These are phyloP conservation scores for Drosophila neonasuta DNA, from an alignment of 2,888 invertebrate species.

Conservation along the genomic window DNA sequence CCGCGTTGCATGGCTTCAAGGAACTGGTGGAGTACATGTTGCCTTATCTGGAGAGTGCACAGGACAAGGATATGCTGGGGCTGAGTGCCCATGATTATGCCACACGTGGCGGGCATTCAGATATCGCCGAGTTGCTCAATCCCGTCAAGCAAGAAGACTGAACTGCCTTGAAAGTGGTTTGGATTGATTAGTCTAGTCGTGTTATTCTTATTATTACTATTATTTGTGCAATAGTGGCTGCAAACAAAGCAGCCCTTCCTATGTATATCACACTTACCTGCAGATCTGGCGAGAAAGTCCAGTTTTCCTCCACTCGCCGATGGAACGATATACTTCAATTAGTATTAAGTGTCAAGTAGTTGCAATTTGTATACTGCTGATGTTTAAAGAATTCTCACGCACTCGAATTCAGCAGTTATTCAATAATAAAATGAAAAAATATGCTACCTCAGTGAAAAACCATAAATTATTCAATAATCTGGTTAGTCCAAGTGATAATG, in stretches of 20 bases:
- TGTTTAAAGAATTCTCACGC: conserved; percentile 29
- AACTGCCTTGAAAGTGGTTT: not conserved
- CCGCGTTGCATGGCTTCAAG: conserved; percentile 84
- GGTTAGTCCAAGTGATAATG: not conserved
- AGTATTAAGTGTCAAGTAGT: conserved; percentile 2
- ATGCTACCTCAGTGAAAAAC: not conserved
- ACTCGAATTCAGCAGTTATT: conserved; percentile 19
- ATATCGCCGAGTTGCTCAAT: conserved; percentile 26
- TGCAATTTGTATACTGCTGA: conserved; percentile 6
- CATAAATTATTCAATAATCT: not conserved
- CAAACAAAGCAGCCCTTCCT: not conserved
- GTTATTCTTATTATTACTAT: not conserved
- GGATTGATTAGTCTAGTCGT: not conserved
- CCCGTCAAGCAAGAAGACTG: not conserved
- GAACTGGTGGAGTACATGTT: conserved; percentile 84
- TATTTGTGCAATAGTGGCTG: not conserved
- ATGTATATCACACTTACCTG: conserved; percentile 1
- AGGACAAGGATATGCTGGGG: conserved; percentile 83
- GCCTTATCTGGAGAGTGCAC: conserved; percentile 81
- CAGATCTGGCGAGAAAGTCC: not conserved
- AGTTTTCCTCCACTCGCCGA: conserved; percentile 8
- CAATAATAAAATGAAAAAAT: conserved; percentile 1
- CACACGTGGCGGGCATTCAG: conserved; percentile 51
- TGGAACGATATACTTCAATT: not conserved
- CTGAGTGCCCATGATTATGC: conserved; percentile 85